Evolutionary conservation across 1,140 invertebrate species (phyloP), one percentile per base, ranked within the genome.

Genomic region (Drosophila busckii): DNA sequence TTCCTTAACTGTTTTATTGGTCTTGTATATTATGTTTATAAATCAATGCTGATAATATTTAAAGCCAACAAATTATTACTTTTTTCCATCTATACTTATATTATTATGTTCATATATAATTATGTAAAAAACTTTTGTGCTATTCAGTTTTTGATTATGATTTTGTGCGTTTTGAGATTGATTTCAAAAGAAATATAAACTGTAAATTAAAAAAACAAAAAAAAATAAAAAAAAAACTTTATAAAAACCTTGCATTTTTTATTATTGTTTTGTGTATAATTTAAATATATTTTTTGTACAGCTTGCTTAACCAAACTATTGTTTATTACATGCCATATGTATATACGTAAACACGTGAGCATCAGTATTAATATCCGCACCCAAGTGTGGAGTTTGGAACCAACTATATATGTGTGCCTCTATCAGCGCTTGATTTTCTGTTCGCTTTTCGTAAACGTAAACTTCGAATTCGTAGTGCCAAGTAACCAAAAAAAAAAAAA

Each of bases 91-190:
- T 75, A 54, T 34, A 13, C 23, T 42, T 42, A 29, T 41, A 42
- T 42, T 41, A 42, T 42, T 56, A 20, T 56, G 69, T 65, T 58
- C 52, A 42, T 28, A 28, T 15, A 12, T 49, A 38, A 40, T 31
- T 10, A 52, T 16, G 22, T 17, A 26, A n/a, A 56, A 67, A 62
- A 70, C 28, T 35, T 64, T 66, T 78, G 66, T 76, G 70, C 70
- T 76, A 76, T 70, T 60, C 35, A 63, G 48, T 59, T 35, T 66
- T 53, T 29, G 23, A 60, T 78, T 78, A 78, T 78, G 40, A 76
- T 76, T 78, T 75, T 75, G 64, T 75, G 70, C 70, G 70, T 75
- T 78, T 67, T 78, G 56, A 76, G 66, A 78, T 78, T 70, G 62
- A 78, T 78, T 78, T 78, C 71, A 67, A 63, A 53, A 70, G 49